Conservation (phyloP, 1,140 invertebrate species). For the Drosophila baimaii region DNA sequence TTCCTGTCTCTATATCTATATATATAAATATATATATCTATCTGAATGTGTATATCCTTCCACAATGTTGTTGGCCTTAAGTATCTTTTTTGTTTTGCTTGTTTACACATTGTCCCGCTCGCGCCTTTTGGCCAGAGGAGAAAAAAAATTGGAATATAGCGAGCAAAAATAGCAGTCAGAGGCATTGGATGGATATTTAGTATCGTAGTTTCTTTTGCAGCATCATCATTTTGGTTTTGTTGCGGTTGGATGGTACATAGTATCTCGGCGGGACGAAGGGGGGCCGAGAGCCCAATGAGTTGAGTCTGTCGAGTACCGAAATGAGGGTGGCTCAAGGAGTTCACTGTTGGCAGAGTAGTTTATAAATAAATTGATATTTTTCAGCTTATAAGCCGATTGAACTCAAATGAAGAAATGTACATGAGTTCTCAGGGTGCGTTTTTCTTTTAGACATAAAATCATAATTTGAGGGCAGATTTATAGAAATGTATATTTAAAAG, state of each 20-base stretch:
- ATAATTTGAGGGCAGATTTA: too few relatives aligned
- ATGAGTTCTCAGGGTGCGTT: background rate
- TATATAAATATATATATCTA: slow-evolving; percentile 2
- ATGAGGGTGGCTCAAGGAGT: slow-evolving; percentile 17
- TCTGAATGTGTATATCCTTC: slow-evolving; percentile 28
- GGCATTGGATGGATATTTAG: slow-evolving; percentile 71
- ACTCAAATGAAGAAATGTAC: too few relatives aligned
- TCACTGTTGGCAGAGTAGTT: background rate
- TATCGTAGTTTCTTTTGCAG: slow-evolving; percentile 77
- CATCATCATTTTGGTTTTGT: slow-evolving; percentile 71
- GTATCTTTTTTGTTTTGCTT: slow-evolving; percentile 59
- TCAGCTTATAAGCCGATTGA: background rate
- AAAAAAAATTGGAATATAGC: slow-evolving; percentile 42
- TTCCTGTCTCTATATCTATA: background rate
- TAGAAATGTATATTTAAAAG: too few relatives aligned
- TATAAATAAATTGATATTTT: background rate
- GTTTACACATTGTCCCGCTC: slow-evolving; percentile 73
- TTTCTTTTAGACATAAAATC: too few relatives aligned
- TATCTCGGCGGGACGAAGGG: slow-evolving; percentile 7
- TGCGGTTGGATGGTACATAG: slow-evolving; percentile 33
- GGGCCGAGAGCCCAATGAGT: slow-evolving; percentile 39
- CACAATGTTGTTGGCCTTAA: slow-evolving; percentile 25
- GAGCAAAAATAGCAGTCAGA: slow-evolving; percentile 70
- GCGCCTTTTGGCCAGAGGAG: slow-evolving; percentile 62
- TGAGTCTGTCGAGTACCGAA: slow-evolving; percentile 30